Conservation (phyloP, 2,888 invertebrate genomes). For the Spialia ferax region DNA sequence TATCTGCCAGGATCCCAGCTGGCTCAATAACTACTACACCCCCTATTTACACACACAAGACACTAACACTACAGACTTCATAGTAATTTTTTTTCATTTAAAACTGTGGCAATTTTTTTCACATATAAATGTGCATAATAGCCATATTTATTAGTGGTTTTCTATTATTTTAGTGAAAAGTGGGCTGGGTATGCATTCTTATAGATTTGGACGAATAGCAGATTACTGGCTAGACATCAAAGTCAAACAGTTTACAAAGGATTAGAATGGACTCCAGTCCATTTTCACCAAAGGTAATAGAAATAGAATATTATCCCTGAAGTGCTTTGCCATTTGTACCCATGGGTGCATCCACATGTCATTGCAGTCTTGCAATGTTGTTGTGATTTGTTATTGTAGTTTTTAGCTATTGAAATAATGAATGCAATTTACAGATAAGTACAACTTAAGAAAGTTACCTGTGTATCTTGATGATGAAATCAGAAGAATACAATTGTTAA, state of each 20-base stretch:
- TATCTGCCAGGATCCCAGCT: too few species aligned
- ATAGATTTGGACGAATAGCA: conserved; percentile 56
- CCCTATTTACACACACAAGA: too few species aligned
- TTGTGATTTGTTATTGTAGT: background rate
- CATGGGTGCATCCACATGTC: too few species aligned
- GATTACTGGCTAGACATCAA: conserved; percentile 50
- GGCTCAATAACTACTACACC: too few species aligned
- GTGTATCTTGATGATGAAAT: conserved; percentile 57
- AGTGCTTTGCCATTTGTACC: too few species aligned
- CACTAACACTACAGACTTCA: too few species aligned
- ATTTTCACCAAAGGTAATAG: conserved; percentile 60
- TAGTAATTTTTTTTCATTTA: too few species aligned
- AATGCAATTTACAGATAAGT: conserved; percentile 23
- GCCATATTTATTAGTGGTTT: conserved; percentile 1
- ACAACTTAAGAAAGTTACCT: conserved; percentile 50
- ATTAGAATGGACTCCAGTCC: conserved; percentile 50
- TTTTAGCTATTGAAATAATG: background rate
- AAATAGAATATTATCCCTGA: conserved; percentile 47
- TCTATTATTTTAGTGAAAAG: conserved; percentile 61
- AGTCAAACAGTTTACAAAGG: conserved; percentile 38
- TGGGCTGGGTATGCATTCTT: conserved; percentile 56
- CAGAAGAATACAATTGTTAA: conserved; percentile 57
- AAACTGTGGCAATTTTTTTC: too few species aligned
- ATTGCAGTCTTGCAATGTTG: too few species aligned
- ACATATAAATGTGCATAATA: too few species aligned